Base-by-base conservation (phyloP, 2,113 vertebrate species). In the Stigmatopora argus region DNA sequence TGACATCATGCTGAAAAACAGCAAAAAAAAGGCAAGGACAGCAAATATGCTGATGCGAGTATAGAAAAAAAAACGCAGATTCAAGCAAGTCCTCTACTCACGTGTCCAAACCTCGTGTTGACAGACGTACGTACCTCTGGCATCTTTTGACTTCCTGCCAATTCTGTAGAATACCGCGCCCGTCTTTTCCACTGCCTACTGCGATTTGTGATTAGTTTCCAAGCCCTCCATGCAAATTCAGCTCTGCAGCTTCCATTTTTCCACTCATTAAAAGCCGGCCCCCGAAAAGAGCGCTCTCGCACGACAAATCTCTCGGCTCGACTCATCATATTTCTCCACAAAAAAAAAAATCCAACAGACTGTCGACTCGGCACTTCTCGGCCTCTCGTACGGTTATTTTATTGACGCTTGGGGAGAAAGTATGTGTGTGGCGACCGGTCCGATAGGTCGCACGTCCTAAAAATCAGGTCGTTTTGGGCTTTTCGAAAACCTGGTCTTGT, bases 311-410 rank as follows among this genome's bases (percentile, higher is more conserved):
- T 84, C 78, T 70, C 61, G 14, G 62, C 74, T 86, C 82, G 14
- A 62, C 74, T 86, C 82, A 85, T 89, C 79, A 87, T 82, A 85
- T 89, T 86, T 84, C 81, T 78, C 65, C 65, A 49, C 83, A 81
- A 57, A n/a, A n/a, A 84, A 85, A 88, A 89, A 83, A 87, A 89
- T 83, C 79, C 70, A 58, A 51, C 73, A 69, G 75, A 68, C 61
- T 77, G 84, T 65, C 38, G 66, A 88, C 64, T 88, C 85, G 89
- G 88, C 85, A 72, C 71, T 79, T 77, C 71, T 62, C 61, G 46
- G 34, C 68, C 13, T 68, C 64, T 73, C 86, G 74, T 75, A 72
- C 65, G 26, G 72, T 77, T 65, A 72, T 62, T 89, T 84, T 85
- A 83, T 75, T 69, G 77, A 65, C 83, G 72, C 78, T 67, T 76